These are phyloP conservation scores for Anoplius nigerrimus DNA, from an alignment of 2,888 invertebrate genomes.

Conservation along the genomic window DNA sequence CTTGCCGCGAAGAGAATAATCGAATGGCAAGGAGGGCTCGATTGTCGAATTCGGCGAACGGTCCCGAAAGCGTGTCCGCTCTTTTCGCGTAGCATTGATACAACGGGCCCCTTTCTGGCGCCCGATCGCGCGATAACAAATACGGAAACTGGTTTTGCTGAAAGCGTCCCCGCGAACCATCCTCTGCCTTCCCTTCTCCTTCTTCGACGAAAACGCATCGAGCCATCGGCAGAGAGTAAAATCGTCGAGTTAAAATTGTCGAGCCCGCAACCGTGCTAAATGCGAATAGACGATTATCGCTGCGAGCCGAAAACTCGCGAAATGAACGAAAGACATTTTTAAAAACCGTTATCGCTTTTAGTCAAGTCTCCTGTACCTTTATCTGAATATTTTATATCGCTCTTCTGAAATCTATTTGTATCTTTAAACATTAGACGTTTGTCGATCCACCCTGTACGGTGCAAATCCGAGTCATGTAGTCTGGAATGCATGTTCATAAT, in stretches of 20 bases:
- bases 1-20: neutral
- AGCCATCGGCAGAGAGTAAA: neutral
- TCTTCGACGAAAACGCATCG: neutral
- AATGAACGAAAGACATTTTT: too few relatives aligned
- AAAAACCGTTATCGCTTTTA: too few relatives aligned
- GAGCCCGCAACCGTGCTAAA: neutral
- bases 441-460: constrained; percentile 1
- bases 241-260: neutral
- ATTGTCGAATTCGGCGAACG: neutral
- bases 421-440: too few relatives aligned
- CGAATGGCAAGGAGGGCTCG: neutral
- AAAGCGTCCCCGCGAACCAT: constrained; percentile 2
- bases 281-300: neutral
- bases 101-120: neutral
- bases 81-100: constrained; percentile 6
- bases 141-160: constrained; percentile 21
- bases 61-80: neutral
- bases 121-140: constrained; percentile 20
- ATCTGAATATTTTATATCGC: too few relatives aligned
- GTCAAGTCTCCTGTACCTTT: too few relatives aligned
- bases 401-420: too few relatives aligned
- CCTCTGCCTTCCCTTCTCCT: neutral
- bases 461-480: too few relatives aligned
- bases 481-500: constrained; percentile 10
- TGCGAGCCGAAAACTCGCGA: neutral